Conservation (phyloP, 2,888 invertebrate species). For the Brachypalpus laphriformis region DNA sequence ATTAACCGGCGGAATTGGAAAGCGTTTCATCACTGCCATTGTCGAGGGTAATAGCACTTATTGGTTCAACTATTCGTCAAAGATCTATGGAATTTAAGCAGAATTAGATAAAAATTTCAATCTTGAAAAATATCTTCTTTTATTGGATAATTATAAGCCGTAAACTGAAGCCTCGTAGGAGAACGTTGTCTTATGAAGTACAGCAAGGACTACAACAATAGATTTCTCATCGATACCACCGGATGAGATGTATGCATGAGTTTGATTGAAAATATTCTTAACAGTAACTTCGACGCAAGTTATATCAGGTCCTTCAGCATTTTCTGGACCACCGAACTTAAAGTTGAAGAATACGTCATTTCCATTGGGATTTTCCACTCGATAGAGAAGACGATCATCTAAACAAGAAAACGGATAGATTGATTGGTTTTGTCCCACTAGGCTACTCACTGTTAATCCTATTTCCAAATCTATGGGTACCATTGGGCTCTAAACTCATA, state of each 20-base stretch:
- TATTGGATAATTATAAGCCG: background rate
- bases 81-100: constrained; percentile 60
- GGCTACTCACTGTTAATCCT: constrained; percentile 11
- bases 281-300: constrained; percentile 32
- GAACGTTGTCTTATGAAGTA: constrained; percentile 21
- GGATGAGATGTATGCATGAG: constrained; percentile 33
- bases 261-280: constrained; percentile 33
- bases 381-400: constrained; percentile 47
- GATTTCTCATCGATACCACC: constrained; percentile 40
- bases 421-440: too few species aligned
- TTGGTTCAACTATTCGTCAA: constrained; percentile 52
- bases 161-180: constrained; percentile 33
- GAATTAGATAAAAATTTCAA: background rate
- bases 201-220: constrained; percentile 29
- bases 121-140: background rate
- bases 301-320: constrained; percentile 11
- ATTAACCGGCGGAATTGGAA: constrained; percentile 75
- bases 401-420: background rate
- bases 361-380: constrained; percentile 19
- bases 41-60: constrained; percentile 70
- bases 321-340: background rate
- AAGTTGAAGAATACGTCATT: constrained; percentile 22
- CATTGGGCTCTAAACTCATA: background rate
- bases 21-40: constrained; percentile 62
- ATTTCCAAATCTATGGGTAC: constrained; percentile 28